These are phyloP conservation scores for Schizaphis graminum DNA, from an alignment of 2,888 invertebrate species.

Conservation along the genomic window DNA sequence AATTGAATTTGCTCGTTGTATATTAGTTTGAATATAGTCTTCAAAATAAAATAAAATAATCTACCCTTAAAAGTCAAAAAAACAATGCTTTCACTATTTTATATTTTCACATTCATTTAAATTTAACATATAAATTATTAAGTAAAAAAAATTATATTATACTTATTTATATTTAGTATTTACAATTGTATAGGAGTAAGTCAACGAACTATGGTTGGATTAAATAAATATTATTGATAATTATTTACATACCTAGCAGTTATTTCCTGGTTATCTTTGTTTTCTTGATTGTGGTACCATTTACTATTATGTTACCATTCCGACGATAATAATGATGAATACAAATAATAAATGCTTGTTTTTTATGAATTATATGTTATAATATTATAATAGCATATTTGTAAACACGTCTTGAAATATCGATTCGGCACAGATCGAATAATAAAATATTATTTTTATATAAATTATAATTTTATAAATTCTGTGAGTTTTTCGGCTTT, in stretches of 20 bases:
- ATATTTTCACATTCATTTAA: not conserved
- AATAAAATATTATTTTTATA: not conserved
- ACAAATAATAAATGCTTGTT: not conserved
- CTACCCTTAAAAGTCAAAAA: not conserved
- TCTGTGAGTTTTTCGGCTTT: not conserved
- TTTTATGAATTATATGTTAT: not conserved
- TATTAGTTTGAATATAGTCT: too few relatives aligned
- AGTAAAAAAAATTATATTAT: too few relatives aligned
- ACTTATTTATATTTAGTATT: too few relatives aligned
- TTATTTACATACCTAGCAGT: not conserved
- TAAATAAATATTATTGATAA: not conserved
- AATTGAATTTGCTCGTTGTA: too few relatives aligned
- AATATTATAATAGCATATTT: not conserved
- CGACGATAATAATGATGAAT: not conserved
- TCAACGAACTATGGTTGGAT: too few relatives aligned
- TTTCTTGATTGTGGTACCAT: not conserved
- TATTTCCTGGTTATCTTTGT: not conserved
- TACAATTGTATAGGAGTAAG: too few relatives aligned
- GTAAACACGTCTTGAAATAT: not conserved
- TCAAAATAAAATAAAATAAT: too few relatives aligned
- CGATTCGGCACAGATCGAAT: not conserved
- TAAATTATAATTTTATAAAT: not conserved
- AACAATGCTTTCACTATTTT: not conserved
- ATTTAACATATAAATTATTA: too few relatives aligned
- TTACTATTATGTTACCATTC: not conserved